Evolutionary conservation across 2,113 vertebrate genomes (phyloP), one percentile per base, ranked within the genome.

Genomic region (Tilapia sparmanii): DNA sequence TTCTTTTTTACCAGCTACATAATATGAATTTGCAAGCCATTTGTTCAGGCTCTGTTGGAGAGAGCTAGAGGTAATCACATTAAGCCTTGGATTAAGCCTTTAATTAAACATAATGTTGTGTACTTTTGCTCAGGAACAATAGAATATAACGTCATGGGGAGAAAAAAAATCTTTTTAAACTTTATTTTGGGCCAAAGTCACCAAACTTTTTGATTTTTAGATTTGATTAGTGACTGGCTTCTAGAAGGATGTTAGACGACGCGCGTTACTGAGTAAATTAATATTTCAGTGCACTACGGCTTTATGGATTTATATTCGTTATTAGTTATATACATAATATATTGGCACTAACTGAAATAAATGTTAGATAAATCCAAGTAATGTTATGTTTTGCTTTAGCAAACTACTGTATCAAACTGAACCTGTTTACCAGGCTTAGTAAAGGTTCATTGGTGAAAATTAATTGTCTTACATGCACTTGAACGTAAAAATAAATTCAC

Each of bases 31-130:
- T 73, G 2, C 33, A 68, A 38, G 10, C 31, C 1, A 0, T 63
- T 68, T 68, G 63, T 40, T 38, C 61, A 66, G 61, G 18, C 31
- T 63, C 31, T 66, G 31, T n/a, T 66, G 61, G 31, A n/a, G 61
- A n/a, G 31, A 38, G 33, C n/a, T 71, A 5, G 5, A 42, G 38
- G n/a, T 71, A 40, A 71, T 66, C 18, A 35, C 18, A 35, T 71
- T 42, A 71, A 40, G 63, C 33, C 33, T 35, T 68, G 3, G 63
- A 22, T 42, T 71, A 71, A 71, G n/a, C 3, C n/a, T 42, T 16
- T 71, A 42, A 71, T 71, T 71, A 42, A 71, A 71, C 66, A 71
- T 24, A 71, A 71, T 71, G n/a, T 42, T 71, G 38, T 42, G 38
- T 42, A 42, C 66, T 42, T 0, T 42, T 42, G 38, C n/a, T 42